Evolutionary conservation across 2,888 invertebrate genomes (phyloP).

Genomic region (Mechanitis messenoides): DNA sequence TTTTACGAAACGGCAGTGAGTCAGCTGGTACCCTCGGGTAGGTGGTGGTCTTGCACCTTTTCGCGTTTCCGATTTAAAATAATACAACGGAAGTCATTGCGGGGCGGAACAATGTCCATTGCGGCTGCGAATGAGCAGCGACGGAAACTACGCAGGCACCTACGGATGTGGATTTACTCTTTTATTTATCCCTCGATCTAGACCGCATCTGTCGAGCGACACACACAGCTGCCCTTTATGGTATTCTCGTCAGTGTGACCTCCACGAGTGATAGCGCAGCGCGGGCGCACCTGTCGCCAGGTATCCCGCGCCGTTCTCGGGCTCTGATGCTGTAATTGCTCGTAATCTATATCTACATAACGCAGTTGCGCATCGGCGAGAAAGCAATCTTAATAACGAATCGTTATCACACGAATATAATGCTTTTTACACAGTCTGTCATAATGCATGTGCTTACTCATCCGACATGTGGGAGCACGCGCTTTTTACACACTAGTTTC

Average conservation of each 20-base stretch:
- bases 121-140: constrained; percentile 56
- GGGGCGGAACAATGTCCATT: constrained; percentile 65
- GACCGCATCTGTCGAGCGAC: constrained; percentile 71
- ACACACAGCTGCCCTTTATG: constrained; percentile 67
- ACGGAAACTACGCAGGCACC: constrained; percentile 64
- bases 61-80: constrained; percentile 61
- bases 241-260: constrained; percentile 51
- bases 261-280: constrained; percentile 36
- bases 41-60: constrained; percentile 36
- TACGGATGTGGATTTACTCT: constrained; percentile 68
- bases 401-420: constrained; percentile 50
- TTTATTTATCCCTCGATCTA: constrained; percentile 70
- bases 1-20: not conserved
- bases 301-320: constrained; percentile 39
- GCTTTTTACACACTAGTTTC: constrained; percentile 63
- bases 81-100: constrained; percentile 68
- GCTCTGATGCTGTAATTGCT: constrained; percentile 27
- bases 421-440: constrained; percentile 43
- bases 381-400: constrained; percentile 57
- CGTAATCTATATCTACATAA: constrained; percentile 36
- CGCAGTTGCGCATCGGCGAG: constrained; percentile 48
- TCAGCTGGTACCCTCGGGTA: not conserved
- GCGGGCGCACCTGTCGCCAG: constrained; percentile 68
- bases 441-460: constrained; percentile 60
- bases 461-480: constrained; percentile 64